These are phyloP conservation scores for Halcyon malimbica DNA, from an alignment of 2,113 vertebrate species.

Conservation along the genomic window DNA sequence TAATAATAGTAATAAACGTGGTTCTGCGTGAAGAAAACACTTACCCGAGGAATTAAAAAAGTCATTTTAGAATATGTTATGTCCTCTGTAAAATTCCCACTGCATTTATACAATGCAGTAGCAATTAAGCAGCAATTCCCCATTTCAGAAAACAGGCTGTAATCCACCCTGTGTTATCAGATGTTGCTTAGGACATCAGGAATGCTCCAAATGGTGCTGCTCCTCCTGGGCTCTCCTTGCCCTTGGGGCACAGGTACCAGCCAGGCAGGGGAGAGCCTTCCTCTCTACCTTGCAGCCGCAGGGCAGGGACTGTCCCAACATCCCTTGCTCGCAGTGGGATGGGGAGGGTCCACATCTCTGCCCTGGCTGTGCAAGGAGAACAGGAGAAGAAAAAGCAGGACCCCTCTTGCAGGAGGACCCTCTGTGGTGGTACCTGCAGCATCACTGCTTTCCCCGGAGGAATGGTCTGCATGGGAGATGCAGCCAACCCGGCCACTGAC, in stretches of 20 bases:
- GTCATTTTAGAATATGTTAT: neutral
- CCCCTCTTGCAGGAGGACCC: accelerated
- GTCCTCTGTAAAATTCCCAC: neutral
- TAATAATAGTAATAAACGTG: slow-evolving; percentile 15
- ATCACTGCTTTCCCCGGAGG: neutral
- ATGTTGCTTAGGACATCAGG: neutral
- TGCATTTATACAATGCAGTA: neutral
- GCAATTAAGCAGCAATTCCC: slow-evolving; percentile 22
- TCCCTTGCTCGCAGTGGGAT: neutral
- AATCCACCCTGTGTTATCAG: neutral
- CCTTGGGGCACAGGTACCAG: neutral
- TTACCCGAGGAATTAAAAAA: neutral
- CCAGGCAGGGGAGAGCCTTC: accelerated
- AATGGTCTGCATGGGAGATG: accelerated
- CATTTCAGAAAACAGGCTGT: neutral
- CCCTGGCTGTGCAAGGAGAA: accelerated
- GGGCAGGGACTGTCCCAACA: neutral
- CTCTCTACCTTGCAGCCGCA: neutral
- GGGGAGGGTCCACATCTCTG: neutral
- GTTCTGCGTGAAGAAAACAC: slow-evolving; percentile 22
- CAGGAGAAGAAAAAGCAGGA: neutral
- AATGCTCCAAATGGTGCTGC: neutral
- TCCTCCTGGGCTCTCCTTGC: neutral
- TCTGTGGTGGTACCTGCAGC: neutral
- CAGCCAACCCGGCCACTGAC: neutral